Evolutionary conservation across 2,888 invertebrate genomes (phyloP), one percentile per base, ranked within the genome.

Genomic region (Drosophila algonquin): DNA sequence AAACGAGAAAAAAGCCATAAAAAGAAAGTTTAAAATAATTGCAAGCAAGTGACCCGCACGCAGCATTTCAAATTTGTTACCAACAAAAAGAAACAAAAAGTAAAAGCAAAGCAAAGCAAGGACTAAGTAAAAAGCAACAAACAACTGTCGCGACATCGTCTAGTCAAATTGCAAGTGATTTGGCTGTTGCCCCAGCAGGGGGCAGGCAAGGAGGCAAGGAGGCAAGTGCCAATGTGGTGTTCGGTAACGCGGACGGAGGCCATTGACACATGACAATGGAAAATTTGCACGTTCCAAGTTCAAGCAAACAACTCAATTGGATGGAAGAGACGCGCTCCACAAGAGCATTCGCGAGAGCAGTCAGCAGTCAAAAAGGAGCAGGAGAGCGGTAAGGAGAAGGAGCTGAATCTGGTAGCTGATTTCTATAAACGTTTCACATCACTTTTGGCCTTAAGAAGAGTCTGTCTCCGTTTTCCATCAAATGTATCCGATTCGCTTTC

Each of bases 121-220:
- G 3, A 32, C 32, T 10, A 12, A 32, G 32, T 1, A 32, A 10
- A 30, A 18, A 16, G 44, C 67, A 47, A 27, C 61, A 61, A 69
- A 62, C 65, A 80, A 63, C 30, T 21, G 81, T 76, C 79, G 84
- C 81, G 81, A 81, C 84, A 56, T 58, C 65, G 81, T 81, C 84
- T 81, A 79, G 81, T 81, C 81, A 81, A 81, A 75, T 81, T 75
- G 76, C 75, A 79, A 74, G 68, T 68, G 63, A 76, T 70, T 83
- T 83, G 80, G 62, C 64, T 62, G 70, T 72, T 62, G 63, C 68
- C 58, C 71, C 75, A 59, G 63, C 60, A 58, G 75, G 70, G 62
- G 67, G 56, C 61, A 46, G 35, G 45, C 9, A 30, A 51, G n/a
- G 21, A 46, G 35, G 45, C 9, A 30, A 51, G n/a, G 21, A 8